Evolutionary conservation across 2,797 vertebrate genomes (phyloP).

Genomic region (Darevskia nairensis): DNA sequence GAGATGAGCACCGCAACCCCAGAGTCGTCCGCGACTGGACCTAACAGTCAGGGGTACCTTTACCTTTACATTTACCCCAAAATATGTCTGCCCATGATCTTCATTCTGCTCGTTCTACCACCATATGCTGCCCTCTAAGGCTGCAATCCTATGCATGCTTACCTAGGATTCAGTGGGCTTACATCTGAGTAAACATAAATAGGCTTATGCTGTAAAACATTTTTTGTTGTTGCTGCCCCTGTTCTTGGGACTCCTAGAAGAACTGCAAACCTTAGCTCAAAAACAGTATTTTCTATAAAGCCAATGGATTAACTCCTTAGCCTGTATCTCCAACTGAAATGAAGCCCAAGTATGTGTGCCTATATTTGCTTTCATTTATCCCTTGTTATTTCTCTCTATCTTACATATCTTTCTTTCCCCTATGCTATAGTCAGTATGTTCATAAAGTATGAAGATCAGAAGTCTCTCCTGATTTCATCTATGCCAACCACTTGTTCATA

Average conservation of each 20-base stretch:
- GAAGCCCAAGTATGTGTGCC: not conserved
- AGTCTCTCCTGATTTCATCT: not conserved
- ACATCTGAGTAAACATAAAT: too few relatives aligned
- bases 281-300: not conserved
- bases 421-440: not conserved
- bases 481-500: not conserved
- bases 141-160: not conserved
- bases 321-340: not conserved
- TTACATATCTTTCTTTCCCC: not conserved
- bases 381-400: not conserved
- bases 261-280: not conserved
- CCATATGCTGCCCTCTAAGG: too few relatives aligned
- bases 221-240: not conserved
- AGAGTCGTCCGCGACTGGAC: too few relatives aligned
- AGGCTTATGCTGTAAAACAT: not conserved
- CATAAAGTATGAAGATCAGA: not conserved
- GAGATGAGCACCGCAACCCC: too few relatives aligned
- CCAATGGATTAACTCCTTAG: not conserved
- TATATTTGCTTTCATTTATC: not conserved
- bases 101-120: not conserved
- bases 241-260: not conserved
- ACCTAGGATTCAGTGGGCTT: not conserved
- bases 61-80: not conserved
- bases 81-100: not conserved
- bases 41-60: too few relatives aligned